Base-by-base conservation (phyloP, 1,140 invertebrate species). In the Drosophila oshimai region DNA sequence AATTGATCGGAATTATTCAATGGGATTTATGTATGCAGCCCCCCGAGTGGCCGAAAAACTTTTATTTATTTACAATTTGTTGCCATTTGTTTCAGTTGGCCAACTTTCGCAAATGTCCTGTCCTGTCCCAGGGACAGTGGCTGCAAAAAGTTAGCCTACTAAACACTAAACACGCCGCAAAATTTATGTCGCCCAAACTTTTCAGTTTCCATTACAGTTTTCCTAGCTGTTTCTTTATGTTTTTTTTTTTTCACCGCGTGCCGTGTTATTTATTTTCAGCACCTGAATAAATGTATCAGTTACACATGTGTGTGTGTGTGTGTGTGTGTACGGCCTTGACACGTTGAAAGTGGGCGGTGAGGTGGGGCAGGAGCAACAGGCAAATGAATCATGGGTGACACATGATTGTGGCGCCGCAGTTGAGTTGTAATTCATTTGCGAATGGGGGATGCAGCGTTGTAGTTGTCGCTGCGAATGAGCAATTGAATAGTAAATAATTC, bases 1-100 rank as follows among this genome's bases (percentile, higher is more conserved):
- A 47, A 65, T 50, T 33, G 62, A 67, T 67, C 44, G 34, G 58
- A 58, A 50, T 67, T 65, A 65, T 65, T 67, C 60, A 67, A 67
- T 67, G 33, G 44, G 62, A 67, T 67, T 67, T 67, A 67, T 65
- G 34, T 18, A 26, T 49, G 61, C 33, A 20, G 28, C 20, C 20
- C n/a, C 51, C 29, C 53, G 31, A 29, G 22, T 54, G 39, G 13
- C 39, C 34, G 31, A 41, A 49, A 73, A 57, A 64, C 41, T 81
- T 71, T 58, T 77, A 83, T 83, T 72, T 61, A 67, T 61, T 57
- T 54, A 57, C 65, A 68, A 68, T 80, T 80, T 83, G 67, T 77
- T 75, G 76, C 47, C 60, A 73, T 51, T 77, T 68, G 53, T 73
- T 49, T 75, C 61, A 31, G 68, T 74, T 24, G 28, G 28, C 53